These are phyloP conservation scores for Chionomys nivalis DNA, from an alignment of 2,113 vertebrate genomes.

Conservation along the genomic window DNA sequence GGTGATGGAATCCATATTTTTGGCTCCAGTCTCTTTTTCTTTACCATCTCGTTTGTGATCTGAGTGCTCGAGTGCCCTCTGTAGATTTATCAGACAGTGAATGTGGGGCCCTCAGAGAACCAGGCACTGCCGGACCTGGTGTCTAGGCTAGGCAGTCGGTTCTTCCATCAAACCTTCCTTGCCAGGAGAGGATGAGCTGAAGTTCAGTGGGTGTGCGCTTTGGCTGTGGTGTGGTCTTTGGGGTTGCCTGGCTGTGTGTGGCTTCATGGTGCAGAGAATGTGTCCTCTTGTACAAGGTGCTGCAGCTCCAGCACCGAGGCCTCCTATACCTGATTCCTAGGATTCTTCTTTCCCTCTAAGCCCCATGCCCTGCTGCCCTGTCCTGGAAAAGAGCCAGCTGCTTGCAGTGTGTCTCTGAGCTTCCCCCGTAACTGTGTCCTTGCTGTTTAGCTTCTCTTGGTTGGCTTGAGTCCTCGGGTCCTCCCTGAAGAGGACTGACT, in stretches of 20 bases:
- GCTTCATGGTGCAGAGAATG: fast-evolving
- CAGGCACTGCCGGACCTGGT: fast-evolving
- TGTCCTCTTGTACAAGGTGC: fast-evolving
- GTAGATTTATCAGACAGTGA: not conserved
- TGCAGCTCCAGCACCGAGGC: not conserved
- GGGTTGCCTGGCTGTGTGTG: not conserved
- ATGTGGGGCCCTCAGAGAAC: not conserved
- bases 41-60: not conserved
- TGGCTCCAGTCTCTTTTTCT: not conserved
- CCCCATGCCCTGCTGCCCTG: not conserved
- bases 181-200: fast-evolving
- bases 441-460: not conserved
- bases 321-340: not conserved
- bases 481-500: not conserved
- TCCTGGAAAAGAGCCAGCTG: not conserved
- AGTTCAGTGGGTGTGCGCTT: not conserved
- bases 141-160: fast-evolving
- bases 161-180: fast-evolving
- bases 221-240: not conserved
- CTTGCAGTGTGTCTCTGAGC: not conserved
- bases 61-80: not conserved
- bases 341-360: not conserved
- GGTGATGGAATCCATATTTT: not conserved
- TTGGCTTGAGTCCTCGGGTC: not conserved
- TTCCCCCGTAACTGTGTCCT: not conserved